Base-by-base conservation (phyloP, 2,113 vertebrate species). In the Hydropotes inermis region DNA sequence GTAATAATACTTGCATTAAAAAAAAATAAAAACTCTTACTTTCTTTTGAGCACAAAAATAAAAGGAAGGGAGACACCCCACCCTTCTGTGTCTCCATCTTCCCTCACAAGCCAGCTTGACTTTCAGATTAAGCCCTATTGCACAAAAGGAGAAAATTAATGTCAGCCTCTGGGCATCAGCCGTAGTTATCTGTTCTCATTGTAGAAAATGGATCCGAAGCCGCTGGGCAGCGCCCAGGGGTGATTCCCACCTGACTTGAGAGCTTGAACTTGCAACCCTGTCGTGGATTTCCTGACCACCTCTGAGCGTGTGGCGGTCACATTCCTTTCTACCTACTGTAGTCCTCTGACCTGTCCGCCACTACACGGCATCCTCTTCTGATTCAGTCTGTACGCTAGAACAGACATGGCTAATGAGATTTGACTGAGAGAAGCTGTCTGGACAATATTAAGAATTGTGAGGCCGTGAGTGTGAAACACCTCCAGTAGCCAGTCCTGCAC, bases 401-500 rank as follows among this genome's bases (percentile, higher is more conserved):
- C 8, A 54, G 23, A 55, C 55, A 64, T 28, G 58, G 82, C 64
- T 39, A 13, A 60, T 45, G 16, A n/a, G 27, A 78, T 54, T 74
- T 94, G 43, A 55, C 11, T 36, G 54, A 61, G 27, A 82, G 17
- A 10, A 83, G 27, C 3, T 83, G 27, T 27, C 74, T 70, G 19
- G 21, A 67, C 86, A 60, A 15, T 89, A 36, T 36, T 82, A 83
- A 78, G 82, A 67, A 52, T 10, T 60, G 5, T 45, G 27, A 70
- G 23, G 28, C 21, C 16, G 1, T 8, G 60, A 33, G 39, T 45
- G 36, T 57, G 21, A 36, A 57, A 43, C 61, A 67, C 79, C 14
- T 58, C 11, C 3, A 1, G 36, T 33, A n/a, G 15, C 33, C 10
- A 0, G 0, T 33, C 43, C 76, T 45, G 3, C 33, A 10, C 1